These are phyloP conservation scores for Caenorhabditis plicata DNA, from an alignment of 2,888 invertebrate species.

Conservation along the genomic window DNA sequence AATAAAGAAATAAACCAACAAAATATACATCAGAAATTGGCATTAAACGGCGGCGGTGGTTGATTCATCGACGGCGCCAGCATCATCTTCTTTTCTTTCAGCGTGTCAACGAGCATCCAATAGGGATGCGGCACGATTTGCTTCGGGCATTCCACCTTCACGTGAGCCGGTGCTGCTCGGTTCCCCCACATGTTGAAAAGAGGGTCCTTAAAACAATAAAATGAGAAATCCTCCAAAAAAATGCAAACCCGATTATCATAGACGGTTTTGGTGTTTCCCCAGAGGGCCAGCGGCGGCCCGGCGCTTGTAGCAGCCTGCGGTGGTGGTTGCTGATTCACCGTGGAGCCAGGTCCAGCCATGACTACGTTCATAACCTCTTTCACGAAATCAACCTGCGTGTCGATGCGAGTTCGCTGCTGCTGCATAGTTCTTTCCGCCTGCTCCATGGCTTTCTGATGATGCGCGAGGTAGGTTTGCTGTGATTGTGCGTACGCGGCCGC, in stretches of 20 bases:
- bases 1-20: no score
- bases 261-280: conserved; percentile 47
- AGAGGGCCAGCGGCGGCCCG: conserved; percentile 41
- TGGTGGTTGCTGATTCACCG: conserved; percentile 7
- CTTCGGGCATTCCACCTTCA: conserved; percentile 2
- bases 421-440: conserved; percentile 26
- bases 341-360: conserved; percentile 27
- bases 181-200: conserved; percentile 39
- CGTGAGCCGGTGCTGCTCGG: conserved; percentile 41
- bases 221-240: background rate
- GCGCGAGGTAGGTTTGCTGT: conserved; percentile 50
- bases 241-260: conserved; percentile 35
- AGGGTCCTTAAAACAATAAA: conserved; percentile 28
- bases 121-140: conserved; percentile 24
- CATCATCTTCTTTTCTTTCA: conserved; percentile 46
- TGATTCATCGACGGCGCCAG: conserved; percentile 32
- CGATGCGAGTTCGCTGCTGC: no score
- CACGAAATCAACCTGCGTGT: conserved; percentile 22
- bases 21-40: no score
- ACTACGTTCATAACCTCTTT: conserved; percentile 40
- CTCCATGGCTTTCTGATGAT: conserved; percentile 51
- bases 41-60: conserved; percentile 31
- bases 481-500: conserved; percentile 40
- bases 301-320: conserved; percentile 5
- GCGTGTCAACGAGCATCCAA: conserved; percentile 43